A percentile compares a stretch with the other conserved stretches of the same genome.
Conservation (phyloP, 2,797 vertebrate genomes). For the Oryzias dopingdopingensis region DNA sequence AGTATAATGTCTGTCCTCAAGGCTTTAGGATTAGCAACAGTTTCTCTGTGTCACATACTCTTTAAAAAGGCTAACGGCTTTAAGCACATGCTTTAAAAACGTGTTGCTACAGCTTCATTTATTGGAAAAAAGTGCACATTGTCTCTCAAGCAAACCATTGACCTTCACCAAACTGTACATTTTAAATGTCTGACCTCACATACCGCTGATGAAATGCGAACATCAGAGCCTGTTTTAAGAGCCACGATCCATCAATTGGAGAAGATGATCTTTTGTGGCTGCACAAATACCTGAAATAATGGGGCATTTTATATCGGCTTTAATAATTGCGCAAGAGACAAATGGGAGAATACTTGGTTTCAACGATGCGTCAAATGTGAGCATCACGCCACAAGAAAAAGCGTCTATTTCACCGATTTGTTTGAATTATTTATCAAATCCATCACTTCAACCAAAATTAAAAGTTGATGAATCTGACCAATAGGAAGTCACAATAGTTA, state of each 20-base stretch:
- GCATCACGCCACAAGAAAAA: slow-evolving; percentile 50
- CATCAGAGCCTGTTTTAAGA: slow-evolving; percentile 36
- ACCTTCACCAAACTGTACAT: slow-evolving; percentile 34
- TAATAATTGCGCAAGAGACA: background rate
- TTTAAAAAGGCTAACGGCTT: slow-evolving; percentile 58
- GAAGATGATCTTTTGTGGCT: slow-evolving; percentile 35
- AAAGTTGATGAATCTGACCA: slow-evolving; percentile 18
- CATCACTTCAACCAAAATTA: slow-evolving; percentile 63
- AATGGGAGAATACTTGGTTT: slow-evolving; percentile 41
- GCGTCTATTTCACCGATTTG: slow-evolving; percentile 69
- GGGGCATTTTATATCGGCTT: slow-evolving; percentile 9
- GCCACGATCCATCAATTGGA: slow-evolving; percentile 24
- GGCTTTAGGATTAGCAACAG: slow-evolving; percentile 69
- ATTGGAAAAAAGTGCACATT: slow-evolving; percentile 53
- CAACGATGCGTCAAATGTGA: slow-evolving; percentile 71
- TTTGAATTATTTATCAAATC: slow-evolving; percentile 79
- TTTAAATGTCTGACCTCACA: slow-evolving; percentile 49
- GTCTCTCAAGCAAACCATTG: slow-evolving; percentile 46
- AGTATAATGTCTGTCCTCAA: slow-evolving; percentile 65
- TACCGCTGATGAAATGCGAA: slow-evolving; percentile 39
- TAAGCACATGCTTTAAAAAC: slow-evolving; percentile 49
- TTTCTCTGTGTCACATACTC: slow-evolving; percentile 61
- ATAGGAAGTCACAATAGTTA: slow-evolving; percentile 10
- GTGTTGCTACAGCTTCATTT: slow-evolving; percentile 60
- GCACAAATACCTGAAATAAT: slow-evolving; percentile 20